These are phyloP conservation scores for Lates calcarifer DNA, from an alignment of 2,113 vertebrate species.

Conservation along the genomic window DNA sequence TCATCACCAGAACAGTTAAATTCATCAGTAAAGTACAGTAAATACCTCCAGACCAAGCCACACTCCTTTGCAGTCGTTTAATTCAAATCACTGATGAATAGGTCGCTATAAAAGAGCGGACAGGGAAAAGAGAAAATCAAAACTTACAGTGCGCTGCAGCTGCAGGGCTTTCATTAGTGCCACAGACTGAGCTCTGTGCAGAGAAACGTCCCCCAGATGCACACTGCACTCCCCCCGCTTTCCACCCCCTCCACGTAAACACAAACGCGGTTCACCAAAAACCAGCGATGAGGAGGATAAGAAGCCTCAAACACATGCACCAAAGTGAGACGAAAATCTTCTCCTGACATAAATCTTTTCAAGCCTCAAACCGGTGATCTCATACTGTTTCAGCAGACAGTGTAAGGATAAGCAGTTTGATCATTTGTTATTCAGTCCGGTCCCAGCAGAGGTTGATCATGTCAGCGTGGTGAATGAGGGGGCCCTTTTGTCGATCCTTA, in stretches of 20 bases:
- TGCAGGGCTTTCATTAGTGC: slow-evolving; percentile 36
- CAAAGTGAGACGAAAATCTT: neutral
- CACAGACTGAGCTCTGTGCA: slow-evolving; percentile 57
- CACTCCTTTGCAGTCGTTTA: neutral
- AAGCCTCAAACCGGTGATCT: neutral
- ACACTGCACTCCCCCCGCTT: slow-evolving; percentile 73
- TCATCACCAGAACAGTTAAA: slow-evolving; percentile 22
- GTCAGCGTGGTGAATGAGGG: neutral
- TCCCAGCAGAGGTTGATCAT: neutral
- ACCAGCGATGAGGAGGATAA: neutral
- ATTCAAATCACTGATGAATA: neutral
- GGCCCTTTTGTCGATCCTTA: slow-evolving; percentile 66
- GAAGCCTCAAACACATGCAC: slow-evolving; percentile 17
- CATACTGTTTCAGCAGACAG: neutral
- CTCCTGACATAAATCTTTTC: neutral
- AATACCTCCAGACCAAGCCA: slow-evolving; percentile 5
- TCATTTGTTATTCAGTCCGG: neutral
- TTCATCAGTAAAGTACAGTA: slow-evolving; percentile 16
- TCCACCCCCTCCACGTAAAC: slow-evolving; percentile 84
- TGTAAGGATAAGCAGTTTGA: neutral
- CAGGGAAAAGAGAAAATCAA: neutral
- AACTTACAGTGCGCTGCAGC: neutral
- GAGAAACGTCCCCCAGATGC: slow-evolving; percentile 71
- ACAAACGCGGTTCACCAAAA: slow-evolving; percentile 57
- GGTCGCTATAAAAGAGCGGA: neutral